These are phyloP conservation scores for Lathronympha strigana DNA, from an alignment of 2,888 invertebrate species.

Conservation along the genomic window DNA sequence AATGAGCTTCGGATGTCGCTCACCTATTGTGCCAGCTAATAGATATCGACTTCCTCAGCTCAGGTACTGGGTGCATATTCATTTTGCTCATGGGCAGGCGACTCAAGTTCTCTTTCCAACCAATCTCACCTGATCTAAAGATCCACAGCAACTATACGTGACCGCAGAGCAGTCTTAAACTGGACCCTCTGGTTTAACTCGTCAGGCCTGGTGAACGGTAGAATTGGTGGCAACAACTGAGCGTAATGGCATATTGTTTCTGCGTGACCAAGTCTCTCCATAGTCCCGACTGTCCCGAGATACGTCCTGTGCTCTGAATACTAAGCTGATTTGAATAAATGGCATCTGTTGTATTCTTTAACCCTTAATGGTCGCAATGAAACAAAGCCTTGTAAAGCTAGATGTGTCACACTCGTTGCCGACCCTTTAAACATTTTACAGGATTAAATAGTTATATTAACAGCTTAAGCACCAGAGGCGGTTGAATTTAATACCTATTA, in stretches of 20 bases:
- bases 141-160: not conserved
- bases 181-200: not conserved
- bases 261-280: slow-evolving; percentile 64
- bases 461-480: not conserved
- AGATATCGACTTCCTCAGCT: slow-evolving; percentile 83
- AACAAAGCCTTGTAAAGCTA: not conserved
- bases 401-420: slow-evolving; percentile 2
- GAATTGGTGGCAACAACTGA: slow-evolving; percentile 60
- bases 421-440: not conserved
- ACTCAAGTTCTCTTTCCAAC: not conserved
- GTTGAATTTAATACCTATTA: not conserved
- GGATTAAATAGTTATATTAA: not conserved
- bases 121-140: not conserved
- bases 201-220: not conserved
- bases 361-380: not conserved
- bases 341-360: slow-evolving; percentile 2
- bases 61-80: slow-evolving; percentile 56
- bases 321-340: slow-evolving; percentile 51
- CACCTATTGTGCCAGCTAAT: slow-evolving; percentile 83
- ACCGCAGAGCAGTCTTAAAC: not conserved
- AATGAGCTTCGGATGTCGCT: slow-evolving; percentile 84
- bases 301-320: slow-evolving; percentile 61
- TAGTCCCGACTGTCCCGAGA: slow-evolving; percentile 69
- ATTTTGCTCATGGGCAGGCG: not conserved
- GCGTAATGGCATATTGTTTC: slow-evolving; percentile 79